phyloP scores from a whole-genome alignment of 2,113 vertebrate genomes.

The Pseudorhombus dupliciocellatus region DNA sequence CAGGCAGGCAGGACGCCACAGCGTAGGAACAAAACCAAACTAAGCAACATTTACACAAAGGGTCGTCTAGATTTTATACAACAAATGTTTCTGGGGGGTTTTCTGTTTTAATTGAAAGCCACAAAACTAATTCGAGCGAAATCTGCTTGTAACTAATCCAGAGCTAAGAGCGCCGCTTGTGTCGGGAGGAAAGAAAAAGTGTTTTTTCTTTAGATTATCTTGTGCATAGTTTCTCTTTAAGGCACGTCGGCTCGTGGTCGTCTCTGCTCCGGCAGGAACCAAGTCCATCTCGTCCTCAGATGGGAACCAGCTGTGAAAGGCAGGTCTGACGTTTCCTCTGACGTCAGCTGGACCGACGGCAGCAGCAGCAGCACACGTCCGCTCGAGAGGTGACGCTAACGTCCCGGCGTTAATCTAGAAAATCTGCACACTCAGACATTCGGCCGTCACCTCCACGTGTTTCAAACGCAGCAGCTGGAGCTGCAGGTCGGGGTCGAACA shows the following conservation, averaged over 20 bases:
- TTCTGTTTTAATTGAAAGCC: slow-evolving; percentile 61
- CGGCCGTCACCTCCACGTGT: slow-evolving; percentile 59
- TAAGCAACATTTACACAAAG: slow-evolving; percentile 73
- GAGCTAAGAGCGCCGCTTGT: slow-evolving; percentile 71
- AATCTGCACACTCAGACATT: slow-evolving; percentile 80
- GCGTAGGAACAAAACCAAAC: slow-evolving; percentile 70
- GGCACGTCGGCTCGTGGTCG: slow-evolving; percentile 85
- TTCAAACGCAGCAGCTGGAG: slow-evolving; percentile 66
- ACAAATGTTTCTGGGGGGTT: slow-evolving; percentile 47
- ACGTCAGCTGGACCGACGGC: slow-evolving; percentile 22
- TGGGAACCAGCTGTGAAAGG: slow-evolving; percentile 55
- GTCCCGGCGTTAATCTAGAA: slow-evolving; percentile 58
- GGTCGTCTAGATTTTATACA: slow-evolving; percentile 75
- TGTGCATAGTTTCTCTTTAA: slow-evolving; percentile 96
- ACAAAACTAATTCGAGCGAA: slow-evolving; percentile 74
- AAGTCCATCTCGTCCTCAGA: slow-evolving; percentile 32
- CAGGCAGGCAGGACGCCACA: slow-evolving; percentile 66
- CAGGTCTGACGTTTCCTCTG: slow-evolving; percentile 50
- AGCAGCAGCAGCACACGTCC: slow-evolving; percentile 39
- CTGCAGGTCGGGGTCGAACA: slow-evolving; percentile 68
- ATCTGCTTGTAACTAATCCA: slow-evolving; percentile 63
- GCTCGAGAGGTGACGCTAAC: slow-evolving; percentile 51
- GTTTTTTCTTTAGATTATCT: slow-evolving; percentile 17
- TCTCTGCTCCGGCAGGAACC: slow-evolving; percentile 62
- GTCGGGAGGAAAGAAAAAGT: slow-evolving; percentile 80